Percentiles rank a stretch among this genome's conserved stretches.
Conservation (phyloP, 1,140 invertebrate genomes). For the Calliphora vicina region DNA sequence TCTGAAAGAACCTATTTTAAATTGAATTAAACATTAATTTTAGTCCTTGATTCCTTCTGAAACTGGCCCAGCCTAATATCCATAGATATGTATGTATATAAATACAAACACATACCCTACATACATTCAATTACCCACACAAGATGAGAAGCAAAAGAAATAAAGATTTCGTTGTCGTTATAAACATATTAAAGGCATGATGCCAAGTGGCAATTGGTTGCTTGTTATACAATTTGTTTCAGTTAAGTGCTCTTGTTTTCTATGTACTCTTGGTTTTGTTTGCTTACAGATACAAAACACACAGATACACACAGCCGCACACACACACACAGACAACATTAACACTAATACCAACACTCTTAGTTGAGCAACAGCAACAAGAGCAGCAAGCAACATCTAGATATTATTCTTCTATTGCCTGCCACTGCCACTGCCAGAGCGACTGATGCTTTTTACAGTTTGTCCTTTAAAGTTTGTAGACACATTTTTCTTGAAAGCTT, state of each 20-base stretch:
- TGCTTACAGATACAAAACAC: not conserved
- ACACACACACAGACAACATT: no score
- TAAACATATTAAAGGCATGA: conserved; percentile 24
- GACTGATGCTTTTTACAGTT: not conserved
- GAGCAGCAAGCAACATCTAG: not conserved
- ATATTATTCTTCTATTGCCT: not conserved
- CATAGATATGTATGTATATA: no score
- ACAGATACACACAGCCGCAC: no score
- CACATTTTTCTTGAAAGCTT: conserved; percentile 7
- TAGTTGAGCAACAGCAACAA: not conserved
- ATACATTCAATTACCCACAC: not conserved
- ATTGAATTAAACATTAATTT: no score
- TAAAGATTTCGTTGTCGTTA: not conserved
- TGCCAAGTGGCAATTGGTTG: conserved; percentile 23
- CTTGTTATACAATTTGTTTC: conserved; percentile 32
- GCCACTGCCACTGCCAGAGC: not conserved
- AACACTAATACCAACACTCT: no score
- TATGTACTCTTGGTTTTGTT: conserved; percentile 13
- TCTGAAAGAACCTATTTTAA: no score
- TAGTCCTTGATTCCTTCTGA: no score
- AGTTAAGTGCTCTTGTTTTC: conserved; percentile 21
- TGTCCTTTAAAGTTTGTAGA: not conserved
- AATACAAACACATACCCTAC: no score
- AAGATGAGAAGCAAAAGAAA: not conserved
- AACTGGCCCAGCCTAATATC: no score